Percentiles rank a stretch among this genome's conserved stretches.
phyloP scores from a whole-genome alignment of 2,797 vertebrate genomes.

The Micropoecilia bifurca region DNA sequence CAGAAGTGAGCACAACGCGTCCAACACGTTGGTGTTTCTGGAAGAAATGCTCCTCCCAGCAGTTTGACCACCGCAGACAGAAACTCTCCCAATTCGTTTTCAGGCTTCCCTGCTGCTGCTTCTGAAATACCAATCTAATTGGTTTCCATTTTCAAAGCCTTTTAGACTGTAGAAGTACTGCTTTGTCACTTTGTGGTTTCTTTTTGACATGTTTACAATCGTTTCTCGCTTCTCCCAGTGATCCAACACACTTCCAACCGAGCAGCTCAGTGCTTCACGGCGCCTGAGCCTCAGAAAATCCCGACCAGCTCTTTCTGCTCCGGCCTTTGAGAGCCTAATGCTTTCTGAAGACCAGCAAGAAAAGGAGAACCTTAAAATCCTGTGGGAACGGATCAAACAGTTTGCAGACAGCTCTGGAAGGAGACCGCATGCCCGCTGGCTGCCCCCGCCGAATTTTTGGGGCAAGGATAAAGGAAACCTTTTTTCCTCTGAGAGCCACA shows the following conservation, averaged over 20 bases:
- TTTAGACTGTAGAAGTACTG: conserved; percentile 23
- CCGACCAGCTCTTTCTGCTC: background rate
- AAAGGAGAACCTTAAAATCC: background rate
- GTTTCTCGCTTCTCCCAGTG: conserved; percentile 4
- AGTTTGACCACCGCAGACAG: background rate
- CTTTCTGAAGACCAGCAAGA: background rate
- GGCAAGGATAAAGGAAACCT: background rate
- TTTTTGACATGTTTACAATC: background rate
- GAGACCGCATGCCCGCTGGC: background rate
- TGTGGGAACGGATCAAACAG: background rate
- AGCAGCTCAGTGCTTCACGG: conserved; percentile 15
- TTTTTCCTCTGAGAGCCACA: background rate
- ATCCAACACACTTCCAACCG: conserved; percentile 27
- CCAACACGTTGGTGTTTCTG: background rate
- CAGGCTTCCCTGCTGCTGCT: background rate
- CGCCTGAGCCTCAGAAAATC: conserved; percentile 9
- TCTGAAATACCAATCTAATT: background rate
- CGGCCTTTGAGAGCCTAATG: conserved; percentile 5
- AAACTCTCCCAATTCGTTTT: background rate
- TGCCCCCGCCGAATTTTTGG: background rate
- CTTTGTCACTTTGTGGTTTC: conserved; percentile 11
- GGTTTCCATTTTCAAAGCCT: conserved; percentile 26
- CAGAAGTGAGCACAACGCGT: background rate
- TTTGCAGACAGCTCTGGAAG: background rate
- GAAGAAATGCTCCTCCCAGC: background rate